Conservation (phyloP, 2,113 vertebrate species). For the Sclerurus mexicanus region DNA sequence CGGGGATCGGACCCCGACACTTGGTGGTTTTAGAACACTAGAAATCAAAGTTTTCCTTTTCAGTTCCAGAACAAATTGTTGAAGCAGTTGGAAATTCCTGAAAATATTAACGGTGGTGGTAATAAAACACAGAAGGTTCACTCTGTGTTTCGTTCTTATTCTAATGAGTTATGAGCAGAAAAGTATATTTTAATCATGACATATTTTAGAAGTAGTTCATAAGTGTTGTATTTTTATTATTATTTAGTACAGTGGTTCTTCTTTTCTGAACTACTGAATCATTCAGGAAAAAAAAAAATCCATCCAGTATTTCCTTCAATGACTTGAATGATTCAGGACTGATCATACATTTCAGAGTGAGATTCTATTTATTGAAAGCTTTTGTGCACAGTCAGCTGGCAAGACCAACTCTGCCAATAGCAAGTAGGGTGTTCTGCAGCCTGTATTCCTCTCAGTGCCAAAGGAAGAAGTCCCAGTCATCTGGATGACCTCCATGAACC, state of each 20-base stretch:
- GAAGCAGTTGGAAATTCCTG: conserved; percentile 14
- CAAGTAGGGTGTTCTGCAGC: background rate
- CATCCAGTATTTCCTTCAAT: background rate
- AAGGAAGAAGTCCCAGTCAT: background rate
- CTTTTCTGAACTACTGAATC: background rate
- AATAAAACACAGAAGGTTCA: background rate
- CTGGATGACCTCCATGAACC: background rate
- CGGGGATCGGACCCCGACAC: too few relatives aligned
- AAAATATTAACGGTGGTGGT: background rate
- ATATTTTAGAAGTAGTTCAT: background rate
- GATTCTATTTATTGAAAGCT: background rate
- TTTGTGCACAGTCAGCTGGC: background rate
- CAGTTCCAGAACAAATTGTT: conserved; percentile 23
- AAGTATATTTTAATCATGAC: background rate
- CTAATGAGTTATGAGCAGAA: background rate
- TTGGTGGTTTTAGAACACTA: background rate
- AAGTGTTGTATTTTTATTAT: background rate
- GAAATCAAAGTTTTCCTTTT: conserved; percentile 30
- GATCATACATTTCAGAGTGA: background rate
- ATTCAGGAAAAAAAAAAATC: background rate
- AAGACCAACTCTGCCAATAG: background rate
- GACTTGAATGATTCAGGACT: background rate
- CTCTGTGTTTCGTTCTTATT: background rate
- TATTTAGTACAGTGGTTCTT: background rate
- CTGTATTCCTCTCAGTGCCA: background rate